These are phyloP conservation scores for Psylliodes chrysocephalus DNA, from an alignment of 2,888 invertebrate genomes.

Conservation along the genomic window DNA sequence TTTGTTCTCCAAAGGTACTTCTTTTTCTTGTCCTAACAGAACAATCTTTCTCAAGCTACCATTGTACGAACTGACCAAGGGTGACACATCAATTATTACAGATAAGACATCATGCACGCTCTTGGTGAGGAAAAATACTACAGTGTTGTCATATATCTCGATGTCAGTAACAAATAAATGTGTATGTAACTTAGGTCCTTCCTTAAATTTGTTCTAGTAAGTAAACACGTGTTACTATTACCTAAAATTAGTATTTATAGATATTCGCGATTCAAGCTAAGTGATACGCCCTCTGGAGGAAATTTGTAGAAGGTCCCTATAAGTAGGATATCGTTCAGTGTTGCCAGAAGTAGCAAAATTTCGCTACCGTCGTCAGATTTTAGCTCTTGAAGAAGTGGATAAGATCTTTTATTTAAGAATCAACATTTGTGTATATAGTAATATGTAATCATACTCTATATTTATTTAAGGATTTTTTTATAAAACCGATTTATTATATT, in stretches of 20 bases:
- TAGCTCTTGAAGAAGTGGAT: no score
- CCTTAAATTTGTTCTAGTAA: slow-evolving; percentile 53
- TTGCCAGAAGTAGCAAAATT: no score
- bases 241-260: slow-evolving; percentile 26
- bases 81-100: slow-evolving; percentile 46
- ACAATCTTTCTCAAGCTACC: slow-evolving; percentile 52
- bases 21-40: slow-evolving; percentile 44
- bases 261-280: no score
- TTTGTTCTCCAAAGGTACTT: slow-evolving; percentile 40
- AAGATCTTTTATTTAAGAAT: no score
- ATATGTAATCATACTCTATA: no score
- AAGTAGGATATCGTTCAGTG: no score
- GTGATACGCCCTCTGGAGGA: no score
- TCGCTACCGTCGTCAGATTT: no score
- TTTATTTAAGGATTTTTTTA: no score
- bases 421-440: no score
- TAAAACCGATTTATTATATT: no score
- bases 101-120: slow-evolving; percentile 21
- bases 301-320: no score
- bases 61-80: slow-evolving; percentile 51
- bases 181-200: slow-evolving; percentile 52
- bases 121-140: slow-evolving; percentile 56
- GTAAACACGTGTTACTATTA: slow-evolving; percentile 51
- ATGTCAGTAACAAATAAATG: slow-evolving; percentile 59
- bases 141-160: slow-evolving; percentile 49